phyloP scores from a whole-genome alignment of 1,140 invertebrate genomes.

The Lasioglossum baleicum region DNA sequence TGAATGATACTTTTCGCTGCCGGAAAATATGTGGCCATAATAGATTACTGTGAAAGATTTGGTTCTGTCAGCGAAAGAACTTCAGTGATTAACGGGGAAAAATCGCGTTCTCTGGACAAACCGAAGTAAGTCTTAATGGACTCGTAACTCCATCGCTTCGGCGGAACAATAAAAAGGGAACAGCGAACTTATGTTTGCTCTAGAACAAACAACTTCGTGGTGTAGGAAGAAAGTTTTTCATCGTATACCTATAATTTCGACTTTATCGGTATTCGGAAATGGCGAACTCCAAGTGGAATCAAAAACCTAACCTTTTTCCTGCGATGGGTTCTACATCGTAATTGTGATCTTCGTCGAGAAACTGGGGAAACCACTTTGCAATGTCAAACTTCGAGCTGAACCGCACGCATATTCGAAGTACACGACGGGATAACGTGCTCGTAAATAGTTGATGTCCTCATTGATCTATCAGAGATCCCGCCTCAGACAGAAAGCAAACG shows the following conservation, averaged over 20 bases:
- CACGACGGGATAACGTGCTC: neutral
- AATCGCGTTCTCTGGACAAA: neutral
- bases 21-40: too few species aligned
- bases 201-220: constrained; percentile 10
- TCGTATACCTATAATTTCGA: constrained; percentile 35
- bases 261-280: constrained; percentile 19
- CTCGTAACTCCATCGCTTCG: constrained; percentile 14
- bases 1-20: too few species aligned
- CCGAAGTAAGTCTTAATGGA: constrained; percentile 6
- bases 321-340: neutral
- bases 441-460: neutral
- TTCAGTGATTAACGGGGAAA: too few species aligned
- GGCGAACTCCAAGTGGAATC: constrained; percentile 9
- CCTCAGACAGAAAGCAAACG: neutral
- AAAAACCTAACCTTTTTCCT: constrained; percentile 21
- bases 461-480: neutral
- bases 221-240: constrained; percentile 32
- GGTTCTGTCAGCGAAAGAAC: neutral
- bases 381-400: neutral
- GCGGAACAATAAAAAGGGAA: neutral
- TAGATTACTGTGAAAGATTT: too few species aligned
- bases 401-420: neutral
- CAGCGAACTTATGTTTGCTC: neutral
- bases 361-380: constrained; percentile 6
- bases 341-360: constrained; percentile 1